These are phyloP conservation scores for Polypedilum pembai DNA, from an alignment of 1,140 invertebrate species.

Conservation along the genomic window DNA sequence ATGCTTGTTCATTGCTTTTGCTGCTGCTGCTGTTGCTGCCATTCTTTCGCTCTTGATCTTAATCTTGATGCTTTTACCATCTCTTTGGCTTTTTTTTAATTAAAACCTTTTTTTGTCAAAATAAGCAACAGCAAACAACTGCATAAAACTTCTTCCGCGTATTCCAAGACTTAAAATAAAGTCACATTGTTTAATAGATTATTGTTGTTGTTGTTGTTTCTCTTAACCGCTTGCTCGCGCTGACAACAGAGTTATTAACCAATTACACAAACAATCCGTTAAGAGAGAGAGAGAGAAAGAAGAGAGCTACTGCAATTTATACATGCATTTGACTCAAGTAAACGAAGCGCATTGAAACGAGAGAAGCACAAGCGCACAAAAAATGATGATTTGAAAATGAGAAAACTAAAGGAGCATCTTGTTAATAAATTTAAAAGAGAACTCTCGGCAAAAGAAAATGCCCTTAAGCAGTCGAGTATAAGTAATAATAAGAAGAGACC, in stretches of 20 bases:
- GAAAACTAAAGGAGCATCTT: conserved; percentile 21
- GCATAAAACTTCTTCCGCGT: no score
- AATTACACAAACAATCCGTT: conserved; percentile 24
- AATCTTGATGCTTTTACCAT: conserved; percentile 21
- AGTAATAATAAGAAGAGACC: no score
- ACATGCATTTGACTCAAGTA: background rate
- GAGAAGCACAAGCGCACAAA: background rate
- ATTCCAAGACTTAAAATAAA: background rate
- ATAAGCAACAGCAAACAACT: background rate
- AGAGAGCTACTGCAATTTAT: conserved; percentile 23
- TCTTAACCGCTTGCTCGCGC: background rate
- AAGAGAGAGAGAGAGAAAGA: background rate
- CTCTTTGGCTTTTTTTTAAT: background rate
- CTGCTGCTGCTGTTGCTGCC: background rate
- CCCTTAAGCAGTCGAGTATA: no score
- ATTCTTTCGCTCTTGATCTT: background rate
- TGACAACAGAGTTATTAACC: conserved; percentile 22
- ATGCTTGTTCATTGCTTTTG: background rate
- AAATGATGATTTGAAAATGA: conserved; percentile 19
- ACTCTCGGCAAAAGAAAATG: no score
- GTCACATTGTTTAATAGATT: conserved; percentile 13
- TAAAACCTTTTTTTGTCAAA: conserved; percentile 10
- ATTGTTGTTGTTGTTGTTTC: background rate
- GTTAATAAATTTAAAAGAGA: conserved; percentile 10
- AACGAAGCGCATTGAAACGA: background rate